Evolutionary conservation across 2,113 vertebrate genomes (phyloP), one percentile per base, ranked within the genome.

Genomic region (Rhea americana): DNA sequence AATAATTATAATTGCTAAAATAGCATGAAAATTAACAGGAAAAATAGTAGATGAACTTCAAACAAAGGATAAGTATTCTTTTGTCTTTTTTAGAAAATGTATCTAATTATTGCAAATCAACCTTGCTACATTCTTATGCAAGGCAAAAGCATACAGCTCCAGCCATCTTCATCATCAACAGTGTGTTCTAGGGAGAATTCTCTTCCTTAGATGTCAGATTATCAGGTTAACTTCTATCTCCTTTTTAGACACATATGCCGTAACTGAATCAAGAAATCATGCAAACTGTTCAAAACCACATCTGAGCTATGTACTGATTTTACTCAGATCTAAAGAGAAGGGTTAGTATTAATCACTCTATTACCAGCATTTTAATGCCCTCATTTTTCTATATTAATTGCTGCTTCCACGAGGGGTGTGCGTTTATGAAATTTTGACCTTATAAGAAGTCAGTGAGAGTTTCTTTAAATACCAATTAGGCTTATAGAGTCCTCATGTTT

Each of bases 1-100:
- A 96, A 92, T 85, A 82, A 86, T 28, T 55, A 20, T 91, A 80
- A 87, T 85, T 83, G 5, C 7, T 80, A 30, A 75, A 72, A 62
- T 47, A 90, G 7, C 8, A 28, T 51, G 21, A 59, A 82, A 82
- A 68, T 11, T 0, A 91, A 66, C 4, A 66, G 32, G 25, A 37
- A 73, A 80, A 11, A 6, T 26, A 61, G 55, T 62, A 66, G 16
- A 41, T 85, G 25, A 88, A 89, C 37, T 91, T 94, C 37, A 83
- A 82, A 80, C 18, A 63, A 61, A 35, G 20, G 7, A 59, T 41
- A 81, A 35, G 18, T 39, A 3, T 4, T 30, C 81, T 18, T 7
- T 32, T 62, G 5, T 35, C 47, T 30, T 51, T 37, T 91, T 93
- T 95, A 45, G 53, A 87, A 90, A 89, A 70, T 77, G 67, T 87